Conservation (phyloP, 2,888 invertebrate species). For the Nemoura dubitans region DNA sequence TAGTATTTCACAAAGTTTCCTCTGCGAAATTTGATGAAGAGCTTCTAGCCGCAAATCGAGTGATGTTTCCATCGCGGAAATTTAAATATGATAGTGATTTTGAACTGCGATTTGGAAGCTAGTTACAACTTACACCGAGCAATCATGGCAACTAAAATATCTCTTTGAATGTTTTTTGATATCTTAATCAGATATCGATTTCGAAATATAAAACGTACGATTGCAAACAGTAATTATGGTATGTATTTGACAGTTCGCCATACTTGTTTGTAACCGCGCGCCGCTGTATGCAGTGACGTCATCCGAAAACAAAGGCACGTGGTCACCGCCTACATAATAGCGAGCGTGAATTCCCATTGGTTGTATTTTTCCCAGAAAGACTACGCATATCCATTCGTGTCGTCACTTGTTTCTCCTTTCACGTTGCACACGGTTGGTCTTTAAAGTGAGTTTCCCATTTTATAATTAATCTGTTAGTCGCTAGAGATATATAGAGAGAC, state of each 20-base stretch:
- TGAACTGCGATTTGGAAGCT: too few relatives aligned
- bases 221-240: too few relatives aligned
- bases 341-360: constrained; percentile 43
- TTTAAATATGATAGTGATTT: not conserved
- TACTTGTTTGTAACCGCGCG: not conserved
- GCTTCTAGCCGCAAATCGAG: constrained; percentile 73
- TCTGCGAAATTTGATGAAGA: constrained; percentile 77
- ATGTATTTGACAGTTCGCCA: not conserved
- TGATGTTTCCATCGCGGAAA: constrained; percentile 61
- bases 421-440: constrained; percentile 50
- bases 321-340: constrained; percentile 30
- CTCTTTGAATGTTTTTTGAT: too few relatives aligned
- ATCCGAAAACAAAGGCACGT: constrained; percentile 48
- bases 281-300: constrained; percentile 41
- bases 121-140: too few relatives aligned
- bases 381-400: constrained; percentile 40
- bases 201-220: too few relatives aligned
- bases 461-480: not conserved
- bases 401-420: constrained; percentile 51
- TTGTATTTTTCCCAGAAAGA: constrained; percentile 29
- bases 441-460: constrained; percentile 27
- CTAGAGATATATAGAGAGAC: not conserved
- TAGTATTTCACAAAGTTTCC: constrained; percentile 74
- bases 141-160: too few relatives aligned
- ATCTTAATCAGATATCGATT: too few relatives aligned